Conservation (phyloP, 1,140 invertebrate species). For the Contarinia nasturtii region DNA sequence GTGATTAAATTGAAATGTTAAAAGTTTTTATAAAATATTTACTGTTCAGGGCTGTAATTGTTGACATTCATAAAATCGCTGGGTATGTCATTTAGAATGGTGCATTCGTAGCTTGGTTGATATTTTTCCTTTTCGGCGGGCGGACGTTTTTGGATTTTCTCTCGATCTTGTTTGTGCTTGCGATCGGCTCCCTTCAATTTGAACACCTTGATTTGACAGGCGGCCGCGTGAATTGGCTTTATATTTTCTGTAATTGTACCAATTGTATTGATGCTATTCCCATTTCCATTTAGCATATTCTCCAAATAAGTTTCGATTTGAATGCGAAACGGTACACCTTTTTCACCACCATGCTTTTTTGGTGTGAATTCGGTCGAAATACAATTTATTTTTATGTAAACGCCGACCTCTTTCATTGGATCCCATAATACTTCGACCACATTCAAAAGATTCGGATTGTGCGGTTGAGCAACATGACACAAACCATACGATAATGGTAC, state of each 20-base stretch:
- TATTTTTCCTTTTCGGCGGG: conserved; percentile 80
- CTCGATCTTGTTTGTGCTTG: conserved; percentile 92
- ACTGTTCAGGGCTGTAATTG: conserved; percentile 24
- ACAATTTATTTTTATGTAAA: conserved; percentile 88
- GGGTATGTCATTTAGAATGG: conserved; percentile 67
- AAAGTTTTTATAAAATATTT: conserved; percentile 7
- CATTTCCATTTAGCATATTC: conserved; percentile 12
- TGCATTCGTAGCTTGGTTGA: conserved; percentile 89
- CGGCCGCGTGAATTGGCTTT: conserved; percentile 66
- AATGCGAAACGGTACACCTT: conserved; percentile 89
- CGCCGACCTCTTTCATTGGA: conserved; percentile 86
- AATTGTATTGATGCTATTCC: neutral
- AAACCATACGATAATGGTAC: conserved; percentile 85
- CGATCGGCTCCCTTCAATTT: conserved; percentile 90
- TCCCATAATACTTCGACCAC: conserved; percentile 84
- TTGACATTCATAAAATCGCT: conserved; percentile 23
- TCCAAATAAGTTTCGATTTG: conserved; percentile 71
- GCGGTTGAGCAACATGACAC: conserved; percentile 58
- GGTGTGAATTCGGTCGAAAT: conserved; percentile 96
- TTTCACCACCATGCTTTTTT: conserved; percentile 95
- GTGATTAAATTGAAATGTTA: neutral
- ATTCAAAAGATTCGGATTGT: conserved; percentile 46
- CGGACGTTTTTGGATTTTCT: conserved; percentile 80
- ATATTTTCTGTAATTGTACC: neutral
- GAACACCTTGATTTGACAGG: conserved; percentile 87